Base-by-base conservation (phyloP, 2,888 invertebrate genomes). In the Morpho achilles region DNA sequence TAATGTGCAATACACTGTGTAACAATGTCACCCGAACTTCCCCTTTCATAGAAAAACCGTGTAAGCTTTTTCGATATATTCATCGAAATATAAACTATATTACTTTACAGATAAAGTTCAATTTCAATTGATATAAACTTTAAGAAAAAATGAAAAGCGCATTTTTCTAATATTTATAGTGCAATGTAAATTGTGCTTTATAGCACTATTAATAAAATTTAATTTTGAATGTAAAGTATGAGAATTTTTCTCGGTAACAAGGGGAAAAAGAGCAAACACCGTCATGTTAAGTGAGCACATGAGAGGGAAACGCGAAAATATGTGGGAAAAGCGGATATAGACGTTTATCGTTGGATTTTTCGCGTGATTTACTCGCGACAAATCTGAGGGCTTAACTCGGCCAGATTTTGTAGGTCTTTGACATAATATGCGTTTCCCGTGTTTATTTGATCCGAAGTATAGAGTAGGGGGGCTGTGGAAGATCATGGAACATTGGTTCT, bases 261-360 rank as follows among this genome's bases (percentile, higher is more conserved):
- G 85, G 88, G 89, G 84, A 75, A 82, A 53, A 79, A 84, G 80
- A 82, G 87, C 87, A 89, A 89, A 88, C 85, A 88, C 79, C 83
- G 80, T 84, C 88, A 88, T 88, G 87, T 88, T 88, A 89, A 90
- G 87, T 89, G 89, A 88, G 87, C 89, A 89, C 88, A 90, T 87
- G 89, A 88, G 87, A 87, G 88, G 88, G 87, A 81, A 87, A 84
- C 76, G 84, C 78, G 84, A 87, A 89, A 90, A 89, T 87, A 88
- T 86, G 87, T 90, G 88, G 86, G 87, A 88, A 89, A 88, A 88
- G 81, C 87, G 88, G 89, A 89, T 90, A 89, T 87, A 88, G 89
- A 89, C 88, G 79, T 89, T 87, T 87, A 88, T 87, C 86, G 87
- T 72, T 71, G 89, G 87, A 88, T 89, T 89, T 89, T 84, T 83